Evolutionary conservation across 1,140 invertebrate species (phyloP), one percentile per base, ranked within the genome.

Genomic region (Sminthurinus signatus): DNA sequence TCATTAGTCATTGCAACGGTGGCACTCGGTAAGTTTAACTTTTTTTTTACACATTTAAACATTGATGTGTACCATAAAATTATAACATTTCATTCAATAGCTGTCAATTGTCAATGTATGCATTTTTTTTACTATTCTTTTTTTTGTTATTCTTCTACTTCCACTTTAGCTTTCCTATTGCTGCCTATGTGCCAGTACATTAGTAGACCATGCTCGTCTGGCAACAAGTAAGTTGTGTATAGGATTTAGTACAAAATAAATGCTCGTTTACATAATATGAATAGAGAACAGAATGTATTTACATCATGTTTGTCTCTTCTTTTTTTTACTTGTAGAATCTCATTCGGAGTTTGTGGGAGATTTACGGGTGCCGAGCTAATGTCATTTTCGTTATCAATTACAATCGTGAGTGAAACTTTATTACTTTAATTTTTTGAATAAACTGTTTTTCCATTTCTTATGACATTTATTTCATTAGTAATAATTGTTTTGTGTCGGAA

Each of bases 181-280:
- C 82, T 96, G 71, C 94, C 94, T 60, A 93, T 96, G 88, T 98
- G 93, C 81, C 93, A 97, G 81, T 96, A 96, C 77, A 85, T 96
- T 59, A 88, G 92, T 72, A 81, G 88, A 72, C 89, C 90, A 2
- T 93, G 89, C 77, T 87, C 89, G 29, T 88, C 91, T 75, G 81
- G 81, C 62, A 88, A 87, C 65, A 89, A 89, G 77, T 78, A 73
- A 73, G 72, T 36, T 19, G 21, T 21, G 29, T 31, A 44, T 15
- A n/a, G 21, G 29, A 23, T 21, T 29, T 23, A 14, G 14, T 39
- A 17, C 17, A 32, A 3, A 51, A 23, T 39, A 50, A 25, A 52
- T 25, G n/a, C n/a, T n/a, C n/a, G 5, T 15, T 52, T 19, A n/a
- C 5, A 52, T 8, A 29, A 15, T 14, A 15, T 14, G 50, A 52